These are phyloP conservation scores for Rotaria macrura DNA, from an alignment of 2,888 invertebrate genomes.

Conservation along the genomic window DNA sequence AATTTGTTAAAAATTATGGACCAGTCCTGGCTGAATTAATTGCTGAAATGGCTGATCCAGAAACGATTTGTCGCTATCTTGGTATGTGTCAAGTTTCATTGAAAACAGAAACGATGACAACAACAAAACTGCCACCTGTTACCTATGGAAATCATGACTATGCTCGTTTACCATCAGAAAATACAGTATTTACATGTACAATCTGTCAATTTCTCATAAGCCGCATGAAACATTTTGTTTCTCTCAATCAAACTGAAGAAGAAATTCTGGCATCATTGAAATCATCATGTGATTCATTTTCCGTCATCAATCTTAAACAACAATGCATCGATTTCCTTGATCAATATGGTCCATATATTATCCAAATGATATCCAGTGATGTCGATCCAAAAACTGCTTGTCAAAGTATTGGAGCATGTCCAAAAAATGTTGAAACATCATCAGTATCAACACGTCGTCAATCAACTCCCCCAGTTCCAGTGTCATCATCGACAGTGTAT, in stretches of 20 bases:
- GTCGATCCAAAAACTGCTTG: not conserved
- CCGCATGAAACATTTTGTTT: not conserved
- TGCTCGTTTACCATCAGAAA: not conserved
- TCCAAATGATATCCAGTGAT: conserved; percentile 2
- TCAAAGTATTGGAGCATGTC: not conserved
- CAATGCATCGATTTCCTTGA: not conserved
- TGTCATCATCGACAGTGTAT: not conserved
- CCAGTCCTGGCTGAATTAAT: not conserved
- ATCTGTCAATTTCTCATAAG: not conserved
- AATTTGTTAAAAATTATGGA: conserved; percentile 16
- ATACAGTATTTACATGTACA: not conserved
- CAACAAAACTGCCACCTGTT: not conserved
- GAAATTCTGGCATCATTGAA: not conserved
- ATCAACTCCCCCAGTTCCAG: not conserved
- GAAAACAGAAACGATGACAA: not conserved
- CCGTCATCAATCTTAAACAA: not conserved
- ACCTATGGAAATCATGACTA: not conserved
- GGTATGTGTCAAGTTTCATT: conserved; percentile 9
- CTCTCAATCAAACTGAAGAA: not conserved
- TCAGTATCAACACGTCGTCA: not conserved
- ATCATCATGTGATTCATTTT: not conserved
- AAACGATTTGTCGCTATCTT: conserved; percentile 1
- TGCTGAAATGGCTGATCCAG: not conserved
- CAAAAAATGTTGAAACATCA: not conserved
- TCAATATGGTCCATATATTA: not conserved